These are phyloP conservation scores for Cartodere bifasciata DNA, from an alignment of 2,888 invertebrate species.

Conservation along the genomic window DNA sequence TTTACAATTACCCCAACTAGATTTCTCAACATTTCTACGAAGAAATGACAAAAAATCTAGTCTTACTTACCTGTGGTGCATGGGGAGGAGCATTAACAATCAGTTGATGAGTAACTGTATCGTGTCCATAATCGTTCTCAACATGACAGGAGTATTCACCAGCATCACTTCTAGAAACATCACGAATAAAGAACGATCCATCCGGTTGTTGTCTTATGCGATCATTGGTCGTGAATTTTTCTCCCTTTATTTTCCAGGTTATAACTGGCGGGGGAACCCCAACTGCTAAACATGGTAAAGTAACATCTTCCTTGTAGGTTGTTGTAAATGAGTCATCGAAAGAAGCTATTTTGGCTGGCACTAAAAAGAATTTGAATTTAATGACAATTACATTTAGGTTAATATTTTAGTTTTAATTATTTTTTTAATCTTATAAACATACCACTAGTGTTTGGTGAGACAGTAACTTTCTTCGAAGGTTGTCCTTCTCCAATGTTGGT, in stretches of 20 bases:
- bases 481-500: slow-evolving; percentile 91
- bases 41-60: too few relatives aligned
- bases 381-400: too few relatives aligned
- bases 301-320: slow-evolving; percentile 84
- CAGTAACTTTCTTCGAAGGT: slow-evolving; percentile 73
- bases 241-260: slow-evolving; percentile 78
- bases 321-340: slow-evolving; percentile 90
- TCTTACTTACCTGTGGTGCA: slow-evolving; percentile 46
- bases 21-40: too few relatives aligned
- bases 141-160: slow-evolving; percentile 91
- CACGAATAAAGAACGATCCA: slow-evolving; percentile 81
- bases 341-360: slow-evolving; percentile 88
- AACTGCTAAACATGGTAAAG: slow-evolving; percentile 81
- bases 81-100: slow-evolving; percentile 72
- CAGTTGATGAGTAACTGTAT: slow-evolving; percentile 80
- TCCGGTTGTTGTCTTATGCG: slow-evolving; percentile 75
- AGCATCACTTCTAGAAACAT: slow-evolving; percentile 79
- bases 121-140: slow-evolving; percentile 84
- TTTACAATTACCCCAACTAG: background rate
- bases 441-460: slow-evolving; percentile 75
- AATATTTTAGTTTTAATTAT: too few relatives aligned
- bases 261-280: slow-evolving; percentile 85
- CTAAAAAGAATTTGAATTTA: slow-evolving; percentile 35
- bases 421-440: slow-evolving; percentile 13
- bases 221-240: slow-evolving; percentile 66